Base-by-base conservation (phyloP, 2,113 vertebrate species). In the Pelecanus crispus region DNA sequence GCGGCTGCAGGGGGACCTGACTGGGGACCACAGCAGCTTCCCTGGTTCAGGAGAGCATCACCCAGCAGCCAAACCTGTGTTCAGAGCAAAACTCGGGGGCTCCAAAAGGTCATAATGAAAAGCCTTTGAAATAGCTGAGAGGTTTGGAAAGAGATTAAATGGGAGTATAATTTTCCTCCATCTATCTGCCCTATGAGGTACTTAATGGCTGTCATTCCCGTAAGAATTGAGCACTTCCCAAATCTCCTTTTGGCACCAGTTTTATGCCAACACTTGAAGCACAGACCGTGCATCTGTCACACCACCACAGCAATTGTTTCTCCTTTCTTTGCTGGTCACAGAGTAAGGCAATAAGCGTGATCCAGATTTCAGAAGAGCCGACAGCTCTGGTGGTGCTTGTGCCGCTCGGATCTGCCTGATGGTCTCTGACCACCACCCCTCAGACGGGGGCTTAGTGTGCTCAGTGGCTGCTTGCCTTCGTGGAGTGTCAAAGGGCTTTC, bases 41-140 rank as follows among this genome's bases (percentile, higher is more conserved):
- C 44, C 49, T 61, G 52, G 28, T 10, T 38, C 49, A 29, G 47
- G 25, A 72, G 47, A 56, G 25, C 29, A 32, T 68, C 50, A 15
- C 45, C 18, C 20, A 4, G 55, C 53, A 86, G 77, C 34, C 44
- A 40, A 10, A 17, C 11, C 29, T 0, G 0, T 18, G 38, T 13
- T 53, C 38, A 29, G 15, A 38, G 32, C 59, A 68, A n/a, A 78
- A 11, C 58, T 1, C 56, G 58, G 16, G 63, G 44, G 3, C 68
- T 88, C 28, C 79, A 40, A 16, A 71, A 42, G 45, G 22, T 49
- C 47, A 2, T 17, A 17, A 42, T 19, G 44, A 66, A 45, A 45
- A n/a, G 6, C 58, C 32, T 79, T 82, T 55, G 56, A 62, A 73
- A 40, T 1, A 47, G 11, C 61, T 13, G 50, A 50, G 77, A 50